Evolutionary conservation across 2,888 invertebrate genomes (phyloP), one percentile per base, ranked within the genome.

Genomic region (Cinara cedri): DNA sequence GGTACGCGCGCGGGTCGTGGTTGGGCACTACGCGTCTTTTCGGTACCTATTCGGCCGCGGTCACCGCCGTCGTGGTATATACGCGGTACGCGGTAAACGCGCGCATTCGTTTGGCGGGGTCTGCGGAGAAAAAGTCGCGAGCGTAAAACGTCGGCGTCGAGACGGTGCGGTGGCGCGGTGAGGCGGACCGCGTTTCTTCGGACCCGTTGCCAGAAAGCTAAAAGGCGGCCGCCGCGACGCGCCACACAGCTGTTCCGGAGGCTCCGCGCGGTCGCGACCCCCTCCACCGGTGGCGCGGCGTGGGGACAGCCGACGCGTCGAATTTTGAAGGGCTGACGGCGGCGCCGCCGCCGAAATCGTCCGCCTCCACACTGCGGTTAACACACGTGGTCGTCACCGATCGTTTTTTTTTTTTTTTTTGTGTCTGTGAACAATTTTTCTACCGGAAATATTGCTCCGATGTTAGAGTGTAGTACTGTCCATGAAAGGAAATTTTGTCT

Each of bases 141-240:
- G 6, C 34, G 34, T 34, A 34, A 34, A 34, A 4, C 34, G 34
- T 34, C 34, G 34, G 11, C 63, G 44, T n/a, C 19, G 42, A 16
- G 44, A 34, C 46, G 62, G 13, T 14, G 49, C 57, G 49, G 51
- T 24, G 24, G 55, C 46, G 42, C 34, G 26, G 26, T 14, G 34
- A 49, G 63, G 57, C 21, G 51, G 14, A 78, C 26, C 49, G 68
- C 60, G 78, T 51, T 60, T 51, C 70, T 34, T 60, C 21, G 60
- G 68, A 68, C 76, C 24, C 66, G 76, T 57, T 78, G 66, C 78
- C 78, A 78, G 68, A 78, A 78, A 78, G 68, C 60, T 21, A 34
- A 34, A 34, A 21, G 75, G 44, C 68, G 24, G 14, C 74, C 44
- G 57, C 24, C 16, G 57, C 70, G 60, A 3, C 55, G 72, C 70